Percentiles rank a stretch among this genome's conserved stretches.
Conservation (phyloP, 2,113 vertebrate genomes). For the Chloropsis cyanopogon region DNA sequence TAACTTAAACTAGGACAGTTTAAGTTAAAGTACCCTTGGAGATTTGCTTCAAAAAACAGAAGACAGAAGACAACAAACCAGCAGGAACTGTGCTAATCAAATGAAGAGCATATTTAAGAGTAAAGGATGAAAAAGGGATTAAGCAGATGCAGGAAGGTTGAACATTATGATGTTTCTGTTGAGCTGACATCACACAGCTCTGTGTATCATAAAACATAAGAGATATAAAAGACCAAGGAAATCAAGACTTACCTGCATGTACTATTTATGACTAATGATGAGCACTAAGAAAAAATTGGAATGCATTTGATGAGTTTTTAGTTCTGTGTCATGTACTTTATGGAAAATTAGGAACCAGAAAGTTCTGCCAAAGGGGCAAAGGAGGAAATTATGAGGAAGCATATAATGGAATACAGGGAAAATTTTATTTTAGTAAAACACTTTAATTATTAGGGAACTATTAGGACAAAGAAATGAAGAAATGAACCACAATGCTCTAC, state of each 20-base stretch:
- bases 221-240: neutral
- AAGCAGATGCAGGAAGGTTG: neutral
- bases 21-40: neutral
- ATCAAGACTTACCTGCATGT: neutral
- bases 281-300: neutral
- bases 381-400: neutral
- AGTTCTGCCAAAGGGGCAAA: neutral
- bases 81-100: neutral
- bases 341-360: slow-evolving; percentile 3
- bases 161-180: neutral
- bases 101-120: slow-evolving; percentile 5
- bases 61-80: neutral
- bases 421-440: neutral
- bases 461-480: neutral
- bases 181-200: neutral
- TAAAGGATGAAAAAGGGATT: slow-evolving; percentile 21
- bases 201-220: neutral
- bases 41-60: slow-evolving; percentile 20
- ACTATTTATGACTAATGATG: neutral
- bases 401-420: neutral
- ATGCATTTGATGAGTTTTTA: neutral
- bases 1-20: neutral
- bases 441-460: neutral
- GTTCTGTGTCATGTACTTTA: neutral
- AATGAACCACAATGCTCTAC: neutral